These are phyloP conservation scores for Agonopterix heracliana DNA, from an alignment of 2,888 invertebrate species.

Conservation along the genomic window DNA sequence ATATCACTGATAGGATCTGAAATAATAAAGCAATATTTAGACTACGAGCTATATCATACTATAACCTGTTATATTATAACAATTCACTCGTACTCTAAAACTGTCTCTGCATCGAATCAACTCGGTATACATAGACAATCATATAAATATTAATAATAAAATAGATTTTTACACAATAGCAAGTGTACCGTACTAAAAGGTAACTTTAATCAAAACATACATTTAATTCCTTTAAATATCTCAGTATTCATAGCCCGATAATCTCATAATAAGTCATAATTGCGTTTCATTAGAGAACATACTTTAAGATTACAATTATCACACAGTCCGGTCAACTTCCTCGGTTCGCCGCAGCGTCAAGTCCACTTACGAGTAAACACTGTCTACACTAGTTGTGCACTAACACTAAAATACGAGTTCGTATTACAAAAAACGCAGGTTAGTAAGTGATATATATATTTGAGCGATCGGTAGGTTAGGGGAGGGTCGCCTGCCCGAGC, in stretches of 20 bases:
- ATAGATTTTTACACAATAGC: conserved; percentile 42
- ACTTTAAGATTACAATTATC: not conserved
- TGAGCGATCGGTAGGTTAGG: conserved; percentile 32
- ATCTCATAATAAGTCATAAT: conserved; percentile 12
- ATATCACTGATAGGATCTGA: conserved; percentile 23
- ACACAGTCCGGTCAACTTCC: not conserved
- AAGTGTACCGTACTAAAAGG: conserved; percentile 41
- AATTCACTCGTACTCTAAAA: conserved; percentile 15
- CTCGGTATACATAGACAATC: conserved; percentile 13
- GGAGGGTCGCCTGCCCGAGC: conserved; percentile 49
- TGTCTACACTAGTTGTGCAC: conserved; percentile 49
- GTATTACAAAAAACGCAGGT: conserved; percentile 36
- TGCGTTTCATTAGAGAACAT: conserved; percentile 5
- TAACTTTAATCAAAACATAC: conserved; percentile 45
- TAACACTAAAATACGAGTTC: conserved; percentile 39
- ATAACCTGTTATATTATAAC: no score
- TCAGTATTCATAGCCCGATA: conserved; percentile 45
- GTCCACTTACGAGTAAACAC: conserved; percentile 28
- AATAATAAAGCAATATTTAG: conserved; percentile 6
- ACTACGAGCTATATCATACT: no score
- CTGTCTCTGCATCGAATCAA: conserved; percentile 15
- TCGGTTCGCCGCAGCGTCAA: conserved; percentile 1
- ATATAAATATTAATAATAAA: conserved; percentile 41
- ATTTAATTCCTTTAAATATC: conserved; percentile 47
- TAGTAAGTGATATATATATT: conserved; percentile 17